Base-by-base conservation (phyloP, 2,113 vertebrate species). In the Cinclus mexicanus region DNA sequence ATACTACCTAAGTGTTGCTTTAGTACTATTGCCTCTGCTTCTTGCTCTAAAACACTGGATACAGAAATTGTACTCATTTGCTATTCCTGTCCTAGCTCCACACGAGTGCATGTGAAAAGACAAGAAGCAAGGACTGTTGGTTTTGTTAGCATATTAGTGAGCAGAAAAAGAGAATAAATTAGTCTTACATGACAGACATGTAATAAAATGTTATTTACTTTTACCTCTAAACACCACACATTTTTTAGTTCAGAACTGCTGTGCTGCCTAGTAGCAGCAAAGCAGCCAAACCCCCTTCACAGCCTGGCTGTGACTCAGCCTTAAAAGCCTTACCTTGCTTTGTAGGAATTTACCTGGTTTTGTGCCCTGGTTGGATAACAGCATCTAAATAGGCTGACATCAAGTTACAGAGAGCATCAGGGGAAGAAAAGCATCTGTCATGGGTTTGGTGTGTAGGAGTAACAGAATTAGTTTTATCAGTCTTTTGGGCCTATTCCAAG, bases 381-480 rank as follows among this genome's bases (percentile, higher is more conserved):
- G 49, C 28, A 63, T 71, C 70, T 53, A 39, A 93, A 83, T 0
- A 80, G 75, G 44, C 50, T 85, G 91, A 68, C 67, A 65, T 67
- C 33, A 23, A 82, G 39, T 37, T 80, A 88, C 10, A 85, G 68
- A 74, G 93, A 92, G 44, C 28, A 5, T 59, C 47, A 75, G 33
- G 26, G 37, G 28, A 77, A 87, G 59, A 90, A 80, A 61, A 94
- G 74, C 67, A 65, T 79, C 70, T 82, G 55, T 63, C 84, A 86
- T 17, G 37, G 19, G 26, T 46, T 76, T 10, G 6, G 46, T 23
- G 53, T 50, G 90, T 83, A 93, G 75, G 85, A 90, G 82, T 64
- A 87, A 72, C 56, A 63, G 46, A 90, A 90, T 77, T 74, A 57
- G 83, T 94, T 93, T 85, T 83, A 88, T 87, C 78, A 57, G 59